Conservation (phyloP, 1,140 invertebrate genomes). For the Ceratitis capitata region DNA sequence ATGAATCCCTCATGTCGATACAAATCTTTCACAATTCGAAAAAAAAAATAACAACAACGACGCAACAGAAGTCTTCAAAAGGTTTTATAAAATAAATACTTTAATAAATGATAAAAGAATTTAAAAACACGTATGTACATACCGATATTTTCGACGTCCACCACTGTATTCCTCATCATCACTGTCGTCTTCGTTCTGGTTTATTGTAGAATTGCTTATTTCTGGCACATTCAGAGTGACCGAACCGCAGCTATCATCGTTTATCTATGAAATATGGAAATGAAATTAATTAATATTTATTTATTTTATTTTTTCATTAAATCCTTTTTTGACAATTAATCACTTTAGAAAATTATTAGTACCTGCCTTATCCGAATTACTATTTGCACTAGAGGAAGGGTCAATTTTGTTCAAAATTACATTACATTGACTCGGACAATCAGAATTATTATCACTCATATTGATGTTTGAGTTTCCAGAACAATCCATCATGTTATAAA, state of each 20-base stretch:
- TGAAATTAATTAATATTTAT: neutral
- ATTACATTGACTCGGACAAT: neutral
- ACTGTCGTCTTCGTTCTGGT: conserved; percentile 39
- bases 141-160: neutral
- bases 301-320: no score
- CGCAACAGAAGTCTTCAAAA: no score
- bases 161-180: conserved; percentile 41
- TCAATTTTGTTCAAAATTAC: neutral
- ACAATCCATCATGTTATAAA: neutral
- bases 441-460: neutral
- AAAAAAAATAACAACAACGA: no score
- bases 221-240: conserved; percentile 42
- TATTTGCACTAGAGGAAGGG: neutral
- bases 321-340: neutral
- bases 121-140: neutral
- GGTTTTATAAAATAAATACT: no score
- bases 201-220: conserved; percentile 36
- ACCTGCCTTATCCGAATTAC: conserved; percentile 39
- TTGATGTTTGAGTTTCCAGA: neutral
- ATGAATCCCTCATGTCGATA: no score
- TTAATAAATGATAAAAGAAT: no score
- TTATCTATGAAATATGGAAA: conserved; percentile 35
- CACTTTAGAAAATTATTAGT: neutral
- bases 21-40: no score
- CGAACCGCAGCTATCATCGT: conserved; percentile 43